Base-by-base conservation (phyloP, 1,140 invertebrate species). In the Ooceraea biroi region DNA sequence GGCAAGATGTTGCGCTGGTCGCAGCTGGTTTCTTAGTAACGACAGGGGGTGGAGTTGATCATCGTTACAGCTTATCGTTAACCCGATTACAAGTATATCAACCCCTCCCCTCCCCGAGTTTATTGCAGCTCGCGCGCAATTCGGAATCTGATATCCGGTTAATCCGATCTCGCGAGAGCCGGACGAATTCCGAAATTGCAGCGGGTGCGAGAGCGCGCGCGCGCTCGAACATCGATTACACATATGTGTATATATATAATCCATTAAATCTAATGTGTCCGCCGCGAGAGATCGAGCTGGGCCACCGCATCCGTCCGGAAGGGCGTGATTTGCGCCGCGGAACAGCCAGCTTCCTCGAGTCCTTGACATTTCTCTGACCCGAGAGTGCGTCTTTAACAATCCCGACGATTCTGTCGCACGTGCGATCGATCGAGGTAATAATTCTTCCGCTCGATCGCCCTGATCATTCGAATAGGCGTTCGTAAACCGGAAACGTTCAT, bases 1-100 rank as follows among this genome's bases (percentile, higher is more conserved):
- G 36, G 19, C 44, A 66, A 66, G 48, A 69, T 44, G 22, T 78
- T 57, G 44, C 12, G 61, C 17, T 17, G 61, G 22, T 55, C 22
- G 74, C 74, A 78, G 48, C 36, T 68, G 63, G 4, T 68, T 44
- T 55, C 63, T 78, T 27, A 30, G 46, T 41, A 76, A 63, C 41
- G 10, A 73, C n/a, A n/a, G n/a, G 57, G 52, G 27, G 52, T 7
- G 52, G 4, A 55, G 41, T 60, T 58, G 41, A 44, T 44, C 36
- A 5, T 3, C 22, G 10, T 58, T 58, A 22, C 55, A 44, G 22
- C 14, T 36, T 74, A 46, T 61, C 22, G 57, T 30, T 57, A 30
- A 17, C n/a, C 17, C n/a, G 25, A 2, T 63, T 60, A 63, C 17
- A 76, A 63, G 44, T 48, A 61, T 63, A 76, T 76, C 50, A 63